Conservation (phyloP, 2,888 invertebrate species). For the Cybosia mesomella region DNA sequence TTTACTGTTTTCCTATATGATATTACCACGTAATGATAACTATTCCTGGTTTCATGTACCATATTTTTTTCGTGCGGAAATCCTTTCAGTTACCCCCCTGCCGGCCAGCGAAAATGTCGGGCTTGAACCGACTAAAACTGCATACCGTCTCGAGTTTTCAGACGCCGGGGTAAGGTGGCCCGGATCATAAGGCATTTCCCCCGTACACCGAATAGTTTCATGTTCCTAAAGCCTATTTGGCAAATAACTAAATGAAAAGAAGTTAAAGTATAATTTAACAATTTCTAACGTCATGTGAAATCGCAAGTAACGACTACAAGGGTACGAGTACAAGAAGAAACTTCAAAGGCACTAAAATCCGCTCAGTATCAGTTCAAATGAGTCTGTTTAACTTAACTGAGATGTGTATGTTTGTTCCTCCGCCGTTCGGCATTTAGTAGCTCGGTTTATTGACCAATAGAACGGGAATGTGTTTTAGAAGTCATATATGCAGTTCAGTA, state of each 20-base stretch:
- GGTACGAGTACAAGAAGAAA: neutral
- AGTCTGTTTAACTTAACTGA: constrained; percentile 7
- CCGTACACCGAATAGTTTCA: too few species aligned
- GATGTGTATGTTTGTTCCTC: constrained; percentile 1
- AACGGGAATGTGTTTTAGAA: constrained; percentile 6
- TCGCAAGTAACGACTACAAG: neutral
- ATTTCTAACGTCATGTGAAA: neutral
- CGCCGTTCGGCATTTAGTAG: neutral
- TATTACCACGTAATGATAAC: too few species aligned
- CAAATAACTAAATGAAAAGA: neutral
- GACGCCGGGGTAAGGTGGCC: too few species aligned
- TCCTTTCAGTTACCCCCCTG: too few species aligned
- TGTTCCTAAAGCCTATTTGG: too few species aligned
- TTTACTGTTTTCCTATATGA: too few species aligned
- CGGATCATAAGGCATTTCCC: too few species aligned
- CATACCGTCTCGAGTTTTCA: too few species aligned
- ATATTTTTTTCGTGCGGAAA: too few species aligned
- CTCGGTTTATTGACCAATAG: constrained; percentile 2
- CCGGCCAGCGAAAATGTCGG: too few species aligned
- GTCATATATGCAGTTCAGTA: constrained; percentile 2
- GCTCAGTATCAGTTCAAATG: constrained; percentile 1
- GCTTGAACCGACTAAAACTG: too few species aligned
- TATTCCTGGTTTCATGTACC: too few species aligned
- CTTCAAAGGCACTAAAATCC: constrained; percentile 10
- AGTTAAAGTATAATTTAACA: neutral